Evolutionary conservation across 1,140 invertebrate species (phyloP).

Genomic region (Tetramorium alpestre): DNA sequence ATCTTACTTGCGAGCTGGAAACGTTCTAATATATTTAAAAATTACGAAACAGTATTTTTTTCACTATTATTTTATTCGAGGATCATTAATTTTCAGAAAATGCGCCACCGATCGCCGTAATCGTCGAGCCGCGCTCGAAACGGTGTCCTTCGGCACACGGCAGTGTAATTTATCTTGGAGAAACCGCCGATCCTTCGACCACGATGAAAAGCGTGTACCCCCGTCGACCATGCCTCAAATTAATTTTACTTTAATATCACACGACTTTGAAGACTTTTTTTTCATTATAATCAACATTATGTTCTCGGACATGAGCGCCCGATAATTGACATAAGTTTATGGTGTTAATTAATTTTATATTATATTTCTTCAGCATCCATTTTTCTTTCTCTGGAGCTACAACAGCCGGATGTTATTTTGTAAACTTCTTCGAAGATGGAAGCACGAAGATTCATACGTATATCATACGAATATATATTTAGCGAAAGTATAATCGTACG

Average conservation of each 20-base stretch:
- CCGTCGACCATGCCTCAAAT: constrained; percentile 44
- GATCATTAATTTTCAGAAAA: constrained; percentile 12
- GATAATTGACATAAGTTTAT: constrained; percentile 70
- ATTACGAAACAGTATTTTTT: neutral
- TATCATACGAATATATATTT: neutral
- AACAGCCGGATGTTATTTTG: neutral
- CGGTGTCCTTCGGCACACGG: constrained; percentile 71
- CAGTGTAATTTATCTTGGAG: constrained; percentile 64
- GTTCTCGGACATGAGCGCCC: constrained; percentile 51
- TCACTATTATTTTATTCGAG: neutral
- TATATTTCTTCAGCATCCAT: constrained; percentile 34
- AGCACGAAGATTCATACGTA: neutral
- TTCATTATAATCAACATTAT: constrained; percentile 25
- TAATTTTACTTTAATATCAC: constrained; percentile 52
- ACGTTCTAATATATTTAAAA: neutral
- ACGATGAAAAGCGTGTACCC: constrained; percentile 64
- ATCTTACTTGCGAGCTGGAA: neutral
- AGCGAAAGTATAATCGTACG: neutral
- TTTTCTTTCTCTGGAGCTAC: constrained; percentile 13
- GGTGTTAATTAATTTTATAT: constrained; percentile 47
- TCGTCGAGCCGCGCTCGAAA: constrained; percentile 63
- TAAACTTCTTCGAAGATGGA: neutral
- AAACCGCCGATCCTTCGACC: constrained; percentile 63
- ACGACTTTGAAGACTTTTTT: constrained; percentile 51
- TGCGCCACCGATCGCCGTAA: neutral